Conservation (phyloP, 1,140 invertebrate genomes). For the Nebria ingens region DNA sequence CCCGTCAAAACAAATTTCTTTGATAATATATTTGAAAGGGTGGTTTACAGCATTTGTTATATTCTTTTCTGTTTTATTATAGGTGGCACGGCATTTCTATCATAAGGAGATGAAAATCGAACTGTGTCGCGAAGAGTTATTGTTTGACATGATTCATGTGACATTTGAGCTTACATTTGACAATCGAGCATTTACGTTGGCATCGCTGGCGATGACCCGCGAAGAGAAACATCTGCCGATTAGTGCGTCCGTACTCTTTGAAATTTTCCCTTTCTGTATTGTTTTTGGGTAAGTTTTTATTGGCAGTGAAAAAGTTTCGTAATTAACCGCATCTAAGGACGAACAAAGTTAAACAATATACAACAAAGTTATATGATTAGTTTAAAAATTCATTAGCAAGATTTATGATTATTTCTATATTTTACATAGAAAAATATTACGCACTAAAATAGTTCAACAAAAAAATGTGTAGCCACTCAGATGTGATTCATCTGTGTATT, state of each 20-base stretch:
- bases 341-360: too few relatives aligned
- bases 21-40: too few relatives aligned
- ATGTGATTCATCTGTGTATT: too few relatives aligned
- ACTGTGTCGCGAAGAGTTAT: constrained; percentile 70
- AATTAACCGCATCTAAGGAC: too few relatives aligned
- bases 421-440: too few relatives aligned
- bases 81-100: constrained; percentile 85
- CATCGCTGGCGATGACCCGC: constrained; percentile 67
- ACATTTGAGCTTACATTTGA: constrained; percentile 91
- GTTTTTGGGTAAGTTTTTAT: constrained; percentile 68
- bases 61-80: constrained; percentile 22
- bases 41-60: not conserved
- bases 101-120: constrained; percentile 88
- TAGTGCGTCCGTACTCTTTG: constrained; percentile 80
- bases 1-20: too few relatives aligned
- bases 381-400: too few relatives aligned
- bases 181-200: constrained; percentile 76
- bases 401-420: too few relatives aligned
- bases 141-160: constrained; percentile 85
- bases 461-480: too few relatives aligned
- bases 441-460: too few relatives aligned
- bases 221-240: constrained; percentile 81
- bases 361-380: too few relatives aligned
- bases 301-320: too few relatives aligned
- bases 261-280: constrained; percentile 96